A percentile compares a stretch with the other conserved stretches of the same genome.
phyloP scores from a whole-genome alignment of 2,113 vertebrate genomes.

The Spheniscus mendiculus region DNA sequence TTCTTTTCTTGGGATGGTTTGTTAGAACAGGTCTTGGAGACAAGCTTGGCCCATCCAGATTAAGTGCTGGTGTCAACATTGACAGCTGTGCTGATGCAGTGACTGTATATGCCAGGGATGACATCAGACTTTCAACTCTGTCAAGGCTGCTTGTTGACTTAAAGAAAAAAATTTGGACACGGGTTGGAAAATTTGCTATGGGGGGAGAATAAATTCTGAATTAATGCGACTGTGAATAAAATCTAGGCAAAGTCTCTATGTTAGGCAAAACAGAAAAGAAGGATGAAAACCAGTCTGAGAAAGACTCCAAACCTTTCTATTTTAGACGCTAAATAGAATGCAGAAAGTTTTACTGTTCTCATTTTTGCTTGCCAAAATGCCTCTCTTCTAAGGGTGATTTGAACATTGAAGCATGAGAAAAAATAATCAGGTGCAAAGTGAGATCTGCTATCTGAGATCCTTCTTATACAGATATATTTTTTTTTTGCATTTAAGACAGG shows the following conservation, averaged over 20 bases:
- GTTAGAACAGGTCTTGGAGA: neutral
- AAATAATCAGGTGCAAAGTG: neutral
- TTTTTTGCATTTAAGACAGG: neutral
- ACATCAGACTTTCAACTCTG: neutral
- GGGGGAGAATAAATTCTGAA: neutral
- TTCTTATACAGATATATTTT: neutral
- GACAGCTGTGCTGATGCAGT: neutral
- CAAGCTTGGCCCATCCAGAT: neutral
- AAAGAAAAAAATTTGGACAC: neutral
- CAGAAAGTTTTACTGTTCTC: neutral
- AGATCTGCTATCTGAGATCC: neutral
- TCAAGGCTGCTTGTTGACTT: neutral
- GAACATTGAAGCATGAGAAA: neutral
- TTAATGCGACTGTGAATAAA: neutral
- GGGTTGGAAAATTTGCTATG: neutral
- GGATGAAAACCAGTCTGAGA: neutral
- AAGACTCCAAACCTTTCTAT: neutral
- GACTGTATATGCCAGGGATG: neutral
- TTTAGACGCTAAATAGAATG: neutral
- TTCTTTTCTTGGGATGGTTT: neutral
- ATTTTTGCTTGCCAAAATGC: neutral
- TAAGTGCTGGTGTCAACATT: neutral
- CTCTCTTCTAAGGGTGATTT: neutral
- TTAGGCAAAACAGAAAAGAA: neutral
- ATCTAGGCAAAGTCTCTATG: neutral